Evolutionary conservation across 2,113 vertebrate genomes (phyloP).

Genomic region (Entelurus aequoreus): DNA sequence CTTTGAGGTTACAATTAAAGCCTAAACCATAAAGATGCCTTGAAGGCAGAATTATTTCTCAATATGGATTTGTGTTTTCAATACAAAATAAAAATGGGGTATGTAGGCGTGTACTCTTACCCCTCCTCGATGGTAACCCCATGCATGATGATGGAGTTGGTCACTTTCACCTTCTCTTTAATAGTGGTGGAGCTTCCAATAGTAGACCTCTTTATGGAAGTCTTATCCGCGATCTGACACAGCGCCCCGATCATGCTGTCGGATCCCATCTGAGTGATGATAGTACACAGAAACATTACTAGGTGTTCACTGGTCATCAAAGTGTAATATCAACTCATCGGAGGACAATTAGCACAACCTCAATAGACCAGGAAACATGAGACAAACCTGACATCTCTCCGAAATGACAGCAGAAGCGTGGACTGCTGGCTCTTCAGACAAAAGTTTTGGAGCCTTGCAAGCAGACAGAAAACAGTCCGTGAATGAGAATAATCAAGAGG

Average conservation of each 20-base stretch:
- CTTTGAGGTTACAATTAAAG: slow-evolving; percentile 8
- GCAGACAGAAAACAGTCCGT: not conserved
- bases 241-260: slow-evolving; percentile 87
- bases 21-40: slow-evolving; percentile 33
- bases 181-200: slow-evolving; percentile 80
- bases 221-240: slow-evolving; percentile 87
- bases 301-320: not conserved
- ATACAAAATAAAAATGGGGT: slow-evolving; percentile 16
- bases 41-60: slow-evolving; percentile 12
- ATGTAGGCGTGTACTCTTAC: slow-evolving; percentile 67
- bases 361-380: not conserved
- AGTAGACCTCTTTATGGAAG: slow-evolving; percentile 87
- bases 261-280: slow-evolving; percentile 76
- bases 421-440: slow-evolving; percentile 85
- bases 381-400: slow-evolving; percentile 81
- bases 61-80: slow-evolving; percentile 5
- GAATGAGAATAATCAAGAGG: not conserved
- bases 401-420: slow-evolving; percentile 82
- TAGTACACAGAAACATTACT: not conserved
- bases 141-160: slow-evolving; percentile 95
- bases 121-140: slow-evolving; percentile 91
- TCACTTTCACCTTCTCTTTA: slow-evolving; percentile 87
- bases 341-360: not conserved
- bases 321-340: not conserved
- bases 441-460: slow-evolving; percentile 77